phyloP scores from a whole-genome alignment of 2,888 invertebrate genomes.

The Macaria liturata region DNA sequence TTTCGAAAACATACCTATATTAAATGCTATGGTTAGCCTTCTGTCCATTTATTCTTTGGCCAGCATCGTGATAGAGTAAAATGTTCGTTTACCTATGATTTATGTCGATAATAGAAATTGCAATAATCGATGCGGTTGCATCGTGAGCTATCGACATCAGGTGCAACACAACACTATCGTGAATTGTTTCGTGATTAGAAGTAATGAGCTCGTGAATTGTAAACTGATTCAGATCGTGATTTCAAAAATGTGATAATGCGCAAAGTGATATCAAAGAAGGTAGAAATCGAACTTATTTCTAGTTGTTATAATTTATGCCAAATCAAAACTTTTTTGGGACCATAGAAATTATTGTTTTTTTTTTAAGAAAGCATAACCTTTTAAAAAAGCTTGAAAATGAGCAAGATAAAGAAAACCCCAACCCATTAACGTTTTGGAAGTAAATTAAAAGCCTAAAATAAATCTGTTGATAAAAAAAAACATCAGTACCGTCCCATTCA shows the following conservation, averaged over 20 bases:
- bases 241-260: neutral
- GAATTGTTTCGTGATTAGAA: conserved; percentile 16
- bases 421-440: too few species aligned
- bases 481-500: neutral
- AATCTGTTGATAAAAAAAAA: neutral
- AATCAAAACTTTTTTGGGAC: too few species aligned
- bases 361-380: too few species aligned
- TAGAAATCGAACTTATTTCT: too few species aligned
- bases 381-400: too few species aligned
- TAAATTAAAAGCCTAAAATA: neutral
- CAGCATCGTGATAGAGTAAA: conserved; percentile 56
- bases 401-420: too few species aligned
- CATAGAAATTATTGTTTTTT: too few species aligned
- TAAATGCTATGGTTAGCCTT: neutral
- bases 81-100: conserved; percentile 38
- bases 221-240: neutral
- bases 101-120: conserved; percentile 31
- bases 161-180: conserved; percentile 28
- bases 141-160: conserved; percentile 28
- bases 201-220: conserved; percentile 17
- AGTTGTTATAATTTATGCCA: too few species aligned
- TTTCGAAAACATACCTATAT: too few species aligned
- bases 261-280: too few species aligned
- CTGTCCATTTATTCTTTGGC: neutral
- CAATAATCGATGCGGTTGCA: conserved; percentile 18